Evolutionary conservation across 2,797 vertebrate species (phyloP).

Genomic region (Hydrolagus colliei): DNA sequence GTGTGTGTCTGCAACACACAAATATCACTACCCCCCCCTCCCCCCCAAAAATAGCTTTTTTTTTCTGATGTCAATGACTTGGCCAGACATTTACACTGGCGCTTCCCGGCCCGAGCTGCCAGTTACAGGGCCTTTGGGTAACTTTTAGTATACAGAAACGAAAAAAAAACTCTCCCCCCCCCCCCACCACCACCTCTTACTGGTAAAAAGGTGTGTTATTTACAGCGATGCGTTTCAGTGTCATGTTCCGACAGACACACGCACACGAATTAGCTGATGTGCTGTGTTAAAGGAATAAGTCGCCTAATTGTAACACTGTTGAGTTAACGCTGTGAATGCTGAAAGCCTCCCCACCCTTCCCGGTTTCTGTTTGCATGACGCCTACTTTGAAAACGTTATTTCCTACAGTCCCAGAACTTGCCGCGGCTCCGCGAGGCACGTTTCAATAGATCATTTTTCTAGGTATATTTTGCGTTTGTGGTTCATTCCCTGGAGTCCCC

Average conservation of each 20-base stretch:
- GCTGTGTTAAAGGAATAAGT: background rate
- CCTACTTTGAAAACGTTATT: background rate
- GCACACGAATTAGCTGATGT: background rate
- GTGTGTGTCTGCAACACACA: background rate
- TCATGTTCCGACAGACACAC: background rate
- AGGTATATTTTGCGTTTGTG: background rate
- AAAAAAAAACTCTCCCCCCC: background rate
- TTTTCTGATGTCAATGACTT: background rate
- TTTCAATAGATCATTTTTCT: background rate
- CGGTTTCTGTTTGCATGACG: background rate
- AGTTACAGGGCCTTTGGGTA: constrained; percentile 3
- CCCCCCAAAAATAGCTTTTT: background rate
- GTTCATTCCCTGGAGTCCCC: too few species aligned
- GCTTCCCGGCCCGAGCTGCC: background rate
- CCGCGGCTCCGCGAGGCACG: too few species aligned
- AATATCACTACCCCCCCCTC: background rate
- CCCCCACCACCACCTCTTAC: background rate
- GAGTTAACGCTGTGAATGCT: background rate
- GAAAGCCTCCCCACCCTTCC: background rate
- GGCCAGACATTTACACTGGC: background rate
- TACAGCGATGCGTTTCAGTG: background rate
- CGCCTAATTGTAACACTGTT: background rate
- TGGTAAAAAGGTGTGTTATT: background rate
- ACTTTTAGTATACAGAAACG: background rate
- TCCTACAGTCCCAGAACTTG: background rate